Evolutionary conservation across 2,888 invertebrate genomes (phyloP).

Genomic region (Eucriotettix oculatus): DNA sequence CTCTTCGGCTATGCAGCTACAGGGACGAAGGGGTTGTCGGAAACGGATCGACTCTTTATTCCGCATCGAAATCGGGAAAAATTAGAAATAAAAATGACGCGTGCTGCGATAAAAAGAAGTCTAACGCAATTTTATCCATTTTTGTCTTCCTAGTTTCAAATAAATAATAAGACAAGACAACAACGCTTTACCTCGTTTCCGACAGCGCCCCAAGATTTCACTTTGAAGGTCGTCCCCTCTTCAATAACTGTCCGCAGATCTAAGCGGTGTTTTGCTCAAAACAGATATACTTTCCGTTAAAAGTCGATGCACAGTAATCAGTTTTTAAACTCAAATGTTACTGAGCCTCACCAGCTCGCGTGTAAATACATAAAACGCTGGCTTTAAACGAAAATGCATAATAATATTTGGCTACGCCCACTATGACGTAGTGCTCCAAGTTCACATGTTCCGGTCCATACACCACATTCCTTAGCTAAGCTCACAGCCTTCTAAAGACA

Average conservation of each 20-base stretch:
- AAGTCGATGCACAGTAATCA: too few species aligned
- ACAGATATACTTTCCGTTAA: too few species aligned
- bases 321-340: too few species aligned
- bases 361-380: too few species aligned
- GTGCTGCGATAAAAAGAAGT: background rate
- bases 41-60: background rate
- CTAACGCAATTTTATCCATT: background rate
- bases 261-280: background rate
- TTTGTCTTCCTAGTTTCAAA: background rate
- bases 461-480: background rate
- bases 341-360: too few species aligned
- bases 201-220: constrained; percentile 4
- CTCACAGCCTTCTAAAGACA: background rate
- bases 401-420: constrained; percentile 8
- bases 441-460: constrained; percentile 1
- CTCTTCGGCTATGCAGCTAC: constrained; percentile 9
- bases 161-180: background rate
- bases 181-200: background rate
- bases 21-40: constrained; percentile 6
- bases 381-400: background rate
- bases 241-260: constrained; percentile 7
- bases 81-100: background rate
- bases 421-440: constrained; percentile 5
- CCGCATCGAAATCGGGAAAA: too few species aligned
- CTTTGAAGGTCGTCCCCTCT: constrained; percentile 13